A percentile compares a stretch with the other conserved stretches of the same genome.
Evolutionary conservation across 2,888 invertebrate genomes (phyloP).

Genomic region (Pollenia griseotomentosa): DNA sequence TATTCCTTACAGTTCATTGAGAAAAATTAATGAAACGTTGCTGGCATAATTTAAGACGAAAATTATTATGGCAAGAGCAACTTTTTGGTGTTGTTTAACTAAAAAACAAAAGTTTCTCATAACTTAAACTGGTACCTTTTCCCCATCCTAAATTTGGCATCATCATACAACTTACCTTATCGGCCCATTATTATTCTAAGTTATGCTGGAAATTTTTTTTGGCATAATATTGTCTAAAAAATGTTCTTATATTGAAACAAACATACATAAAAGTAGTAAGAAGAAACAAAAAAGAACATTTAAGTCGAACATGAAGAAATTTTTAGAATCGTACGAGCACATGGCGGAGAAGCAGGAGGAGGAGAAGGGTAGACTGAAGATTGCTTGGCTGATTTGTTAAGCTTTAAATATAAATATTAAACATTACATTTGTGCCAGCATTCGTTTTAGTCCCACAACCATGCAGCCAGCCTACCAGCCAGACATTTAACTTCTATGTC

Average conservation of each 20-base stretch:
- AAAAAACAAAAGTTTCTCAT: slow-evolving; percentile 46
- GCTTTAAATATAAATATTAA: slow-evolving; percentile 66
- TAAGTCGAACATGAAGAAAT: slow-evolving; percentile 40
- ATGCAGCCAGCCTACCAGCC: background rate
- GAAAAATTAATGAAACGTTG: slow-evolving; percentile 76
- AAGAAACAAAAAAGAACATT: slow-evolving; percentile 21
- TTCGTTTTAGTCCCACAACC: slow-evolving; percentile 9
- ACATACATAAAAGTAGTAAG: slow-evolving; percentile 37
- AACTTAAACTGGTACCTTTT: background rate
- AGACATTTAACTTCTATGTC: background rate
- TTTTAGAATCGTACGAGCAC: background rate
- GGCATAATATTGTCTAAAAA: slow-evolving; percentile 38
- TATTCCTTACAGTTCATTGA: slow-evolving; percentile 74
- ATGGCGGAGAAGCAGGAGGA: background rate
- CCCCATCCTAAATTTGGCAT: background rate
- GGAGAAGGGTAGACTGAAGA: slow-evolving; percentile 10
- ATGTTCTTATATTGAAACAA: background rate
- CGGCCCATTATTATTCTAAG: slow-evolving; percentile 53
- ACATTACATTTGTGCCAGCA: slow-evolving; percentile 51
- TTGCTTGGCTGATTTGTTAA: slow-evolving; percentile 54
- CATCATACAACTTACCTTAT: slow-evolving; percentile 17
- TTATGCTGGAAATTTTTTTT: slow-evolving; percentile 60
- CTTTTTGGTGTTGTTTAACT: slow-evolving; percentile 46
- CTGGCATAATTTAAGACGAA: slow-evolving; percentile 74
- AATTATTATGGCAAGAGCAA: slow-evolving; percentile 70